A percentile compares a stretch with the other conserved stretches of the same genome.
These are phyloP conservation scores for Oligia fasciuncula DNA, from an alignment of 2,888 invertebrate genomes.

Conservation along the genomic window DNA sequence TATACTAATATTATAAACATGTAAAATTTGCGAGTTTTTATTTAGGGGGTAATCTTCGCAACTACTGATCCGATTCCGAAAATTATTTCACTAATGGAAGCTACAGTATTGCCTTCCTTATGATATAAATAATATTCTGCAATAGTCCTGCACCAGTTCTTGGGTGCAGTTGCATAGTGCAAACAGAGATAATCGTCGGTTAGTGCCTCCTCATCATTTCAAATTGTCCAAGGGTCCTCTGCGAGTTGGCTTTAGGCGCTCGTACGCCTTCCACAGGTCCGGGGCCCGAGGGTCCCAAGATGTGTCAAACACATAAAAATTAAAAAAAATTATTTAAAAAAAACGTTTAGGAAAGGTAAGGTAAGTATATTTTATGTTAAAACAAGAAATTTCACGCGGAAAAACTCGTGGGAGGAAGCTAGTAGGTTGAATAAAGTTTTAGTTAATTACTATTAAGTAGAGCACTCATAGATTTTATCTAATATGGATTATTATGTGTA, in stretches of 20 bases:
- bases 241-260: too few relatives aligned
- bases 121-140: not conserved
- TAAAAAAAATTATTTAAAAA: too few relatives aligned
- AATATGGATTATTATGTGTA: not conserved
- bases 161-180: too few relatives aligned
- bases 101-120: not conserved
- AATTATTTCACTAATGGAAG: not conserved
- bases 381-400: not conserved
- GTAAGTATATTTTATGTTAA: not conserved
- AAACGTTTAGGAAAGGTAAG: too few relatives aligned
- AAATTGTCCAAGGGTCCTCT: too few relatives aligned
- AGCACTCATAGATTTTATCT: slow-evolving; percentile 11
- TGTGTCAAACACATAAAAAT: too few relatives aligned
- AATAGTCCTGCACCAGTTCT: too few relatives aligned
- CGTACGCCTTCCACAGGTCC: too few relatives aligned
- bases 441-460: not conserved
- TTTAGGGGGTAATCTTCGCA: not conserved
- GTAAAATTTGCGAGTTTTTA: not conserved
- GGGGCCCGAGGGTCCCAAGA: too few relatives aligned
- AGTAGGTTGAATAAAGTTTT: not conserved
- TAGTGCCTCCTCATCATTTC: too few relatives aligned
- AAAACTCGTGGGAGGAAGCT: not conserved
- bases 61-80: not conserved
- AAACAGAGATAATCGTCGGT: too few relatives aligned
- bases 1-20: not conserved